Evolutionary conservation across 2,797 vertebrate genomes (phyloP).

Genomic region (Leptoclinus maculatus): DNA sequence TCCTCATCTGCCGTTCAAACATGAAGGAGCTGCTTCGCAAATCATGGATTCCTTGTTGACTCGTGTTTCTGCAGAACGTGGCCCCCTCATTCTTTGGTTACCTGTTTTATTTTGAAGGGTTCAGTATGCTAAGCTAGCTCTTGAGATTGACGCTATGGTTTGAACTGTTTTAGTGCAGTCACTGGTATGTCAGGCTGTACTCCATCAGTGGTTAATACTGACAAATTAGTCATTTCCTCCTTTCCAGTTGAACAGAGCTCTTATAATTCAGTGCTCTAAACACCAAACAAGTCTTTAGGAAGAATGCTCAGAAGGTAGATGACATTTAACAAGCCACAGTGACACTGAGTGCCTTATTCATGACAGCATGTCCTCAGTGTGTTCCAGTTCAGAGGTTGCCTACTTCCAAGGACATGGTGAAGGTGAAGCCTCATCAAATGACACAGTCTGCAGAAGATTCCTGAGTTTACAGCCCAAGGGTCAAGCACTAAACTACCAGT

Average conservation of each 20-base stretch:
- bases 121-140: not conserved
- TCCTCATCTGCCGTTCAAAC: slow-evolving; percentile 52
- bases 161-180: not conserved
- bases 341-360: not conserved
- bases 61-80: slow-evolving; percentile 39
- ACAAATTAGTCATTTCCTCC: not conserved
- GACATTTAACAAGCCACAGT: not conserved
- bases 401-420: not conserved
- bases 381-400: not conserved
- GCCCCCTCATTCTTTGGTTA: slow-evolving; percentile 9
- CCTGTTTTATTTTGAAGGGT: slow-evolving; percentile 27
- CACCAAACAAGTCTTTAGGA: not conserved
- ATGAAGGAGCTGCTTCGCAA: slow-evolving; percentile 77
- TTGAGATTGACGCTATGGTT: not conserved
- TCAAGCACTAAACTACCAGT: not conserved
- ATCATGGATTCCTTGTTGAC: slow-evolving; percentile 74
- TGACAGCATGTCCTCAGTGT: not conserved
- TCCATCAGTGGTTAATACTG: not conserved
- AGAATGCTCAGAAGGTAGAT: not conserved
- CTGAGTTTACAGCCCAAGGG: not conserved
- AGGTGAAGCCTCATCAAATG: not conserved
- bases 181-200: not conserved
- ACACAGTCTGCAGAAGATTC: not conserved
- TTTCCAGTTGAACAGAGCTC: not conserved
- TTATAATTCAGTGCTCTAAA: not conserved